phyloP scores from a whole-genome alignment of 2,113 vertebrate species.

The Alces alces region DNA sequence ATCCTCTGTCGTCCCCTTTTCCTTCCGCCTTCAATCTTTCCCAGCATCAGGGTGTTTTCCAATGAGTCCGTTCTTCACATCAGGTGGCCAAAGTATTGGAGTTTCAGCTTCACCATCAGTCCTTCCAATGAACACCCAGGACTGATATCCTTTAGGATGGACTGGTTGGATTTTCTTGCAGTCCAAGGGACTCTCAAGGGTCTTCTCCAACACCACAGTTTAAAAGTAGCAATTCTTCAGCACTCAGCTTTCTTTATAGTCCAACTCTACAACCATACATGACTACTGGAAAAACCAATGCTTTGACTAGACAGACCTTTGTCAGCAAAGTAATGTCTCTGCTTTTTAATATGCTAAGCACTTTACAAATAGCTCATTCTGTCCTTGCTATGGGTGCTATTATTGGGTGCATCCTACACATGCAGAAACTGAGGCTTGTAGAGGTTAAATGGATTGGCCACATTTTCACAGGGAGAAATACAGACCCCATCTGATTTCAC shows the following conservation, averaged over 20 bases:
- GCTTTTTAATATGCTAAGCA: not conserved
- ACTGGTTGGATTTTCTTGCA: not conserved
- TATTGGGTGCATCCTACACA: not conserved
- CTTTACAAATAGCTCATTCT: not conserved
- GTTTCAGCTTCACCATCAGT: not conserved
- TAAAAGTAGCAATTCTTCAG: not conserved
- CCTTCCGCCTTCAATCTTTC: not conserved
- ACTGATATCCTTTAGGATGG: not conserved
- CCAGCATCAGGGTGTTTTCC: not conserved
- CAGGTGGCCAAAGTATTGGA: not conserved
- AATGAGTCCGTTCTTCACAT: rapidly evolving
- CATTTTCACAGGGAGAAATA: not conserved
- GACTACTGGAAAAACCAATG: not conserved
- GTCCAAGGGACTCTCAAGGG: not conserved
- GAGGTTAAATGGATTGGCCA: not conserved
- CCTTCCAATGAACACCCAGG: not conserved
- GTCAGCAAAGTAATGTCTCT: not conserved
- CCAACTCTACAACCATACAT: not conserved
- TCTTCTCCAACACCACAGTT: not conserved
- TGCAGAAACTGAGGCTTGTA: not conserved
- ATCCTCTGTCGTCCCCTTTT: not conserved
- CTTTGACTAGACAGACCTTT: not conserved
- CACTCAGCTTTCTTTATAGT: not conserved
- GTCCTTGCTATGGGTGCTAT: not conserved
- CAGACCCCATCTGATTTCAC: not conserved